Percentiles rank a stretch among this genome's conserved stretches.
Evolutionary conservation across 2,113 vertebrate species (phyloP).

Genomic region (Ancistrus triradiatus): DNA sequence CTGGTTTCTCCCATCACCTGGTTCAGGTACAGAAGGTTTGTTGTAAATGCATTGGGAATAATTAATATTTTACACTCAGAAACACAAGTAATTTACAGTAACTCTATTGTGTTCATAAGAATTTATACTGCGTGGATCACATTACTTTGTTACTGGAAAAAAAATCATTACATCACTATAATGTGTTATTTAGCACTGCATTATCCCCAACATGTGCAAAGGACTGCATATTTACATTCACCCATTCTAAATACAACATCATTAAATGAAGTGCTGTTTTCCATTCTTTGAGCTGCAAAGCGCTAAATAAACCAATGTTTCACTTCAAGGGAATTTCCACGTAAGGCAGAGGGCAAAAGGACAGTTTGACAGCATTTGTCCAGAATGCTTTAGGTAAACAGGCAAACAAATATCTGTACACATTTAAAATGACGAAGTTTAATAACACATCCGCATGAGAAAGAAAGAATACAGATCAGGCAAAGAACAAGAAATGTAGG

Average conservation of each 20-base stretch:
- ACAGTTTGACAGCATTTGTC: background rate
- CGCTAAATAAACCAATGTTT: background rate
- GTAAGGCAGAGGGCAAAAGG: background rate
- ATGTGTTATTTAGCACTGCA: conserved; percentile 13
- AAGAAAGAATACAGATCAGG: background rate
- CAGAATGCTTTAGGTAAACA: background rate
- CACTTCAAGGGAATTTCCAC: background rate
- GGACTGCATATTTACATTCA: conserved; percentile 23
- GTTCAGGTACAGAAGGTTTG: too few relatives aligned
- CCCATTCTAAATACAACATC: background rate
- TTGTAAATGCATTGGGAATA: too few relatives aligned
- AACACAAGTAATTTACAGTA: too few relatives aligned
- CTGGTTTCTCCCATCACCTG: too few relatives aligned
- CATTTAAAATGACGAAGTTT: background rate
- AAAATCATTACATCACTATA: conserved; percentile 23
- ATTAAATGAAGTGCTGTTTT: background rate
- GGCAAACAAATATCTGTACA: background rate
- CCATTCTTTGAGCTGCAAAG: background rate
- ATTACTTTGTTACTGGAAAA: conserved; percentile 43
- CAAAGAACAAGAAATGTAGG: too few relatives aligned
- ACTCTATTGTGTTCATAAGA: too few relatives aligned
- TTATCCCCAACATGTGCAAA: conserved; percentile 31
- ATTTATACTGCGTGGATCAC: too few relatives aligned
- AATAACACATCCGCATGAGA: background rate
- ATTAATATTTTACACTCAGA: too few relatives aligned